These are phyloP conservation scores for Coelopa pilipes DNA, from an alignment of 2,888 invertebrate species.

Conservation along the genomic window DNA sequence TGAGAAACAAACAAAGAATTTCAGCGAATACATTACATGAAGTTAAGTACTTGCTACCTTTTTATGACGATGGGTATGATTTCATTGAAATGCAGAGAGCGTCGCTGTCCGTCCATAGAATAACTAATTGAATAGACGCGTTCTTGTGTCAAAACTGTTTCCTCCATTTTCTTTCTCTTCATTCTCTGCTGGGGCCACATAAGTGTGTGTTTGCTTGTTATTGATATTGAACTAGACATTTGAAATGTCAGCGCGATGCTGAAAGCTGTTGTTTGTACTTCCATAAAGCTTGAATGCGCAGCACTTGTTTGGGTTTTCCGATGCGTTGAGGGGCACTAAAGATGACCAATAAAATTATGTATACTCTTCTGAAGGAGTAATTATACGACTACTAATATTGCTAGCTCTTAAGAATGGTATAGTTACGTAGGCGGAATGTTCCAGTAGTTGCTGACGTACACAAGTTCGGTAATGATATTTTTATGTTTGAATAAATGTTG, in stretches of 20 bases:
- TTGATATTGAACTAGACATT: slow-evolving; percentile 19
- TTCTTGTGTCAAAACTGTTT: slow-evolving; percentile 52
- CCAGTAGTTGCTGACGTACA: too few species aligned
- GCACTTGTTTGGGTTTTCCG: background rate
- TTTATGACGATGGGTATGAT: background rate
- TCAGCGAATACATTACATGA: background rate
- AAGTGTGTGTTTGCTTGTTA: slow-evolving; percentile 2
- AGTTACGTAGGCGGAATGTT: too few species aligned
- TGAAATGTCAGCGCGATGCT: slow-evolving; percentile 4
- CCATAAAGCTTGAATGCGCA: background rate
- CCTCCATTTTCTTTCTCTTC: slow-evolving; percentile 16
- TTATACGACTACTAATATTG: too few species aligned
- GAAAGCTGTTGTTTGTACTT: background rate
- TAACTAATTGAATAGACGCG: slow-evolving; percentile 67
- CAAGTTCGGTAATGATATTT: too few species aligned
- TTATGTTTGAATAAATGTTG: too few species aligned
- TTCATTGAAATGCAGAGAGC: slow-evolving; percentile 64
- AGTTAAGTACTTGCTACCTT: background rate
- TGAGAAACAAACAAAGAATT: slow-evolving; percentile 41
- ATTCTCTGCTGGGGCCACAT: slow-evolving; percentile 5
- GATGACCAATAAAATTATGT: too few species aligned
- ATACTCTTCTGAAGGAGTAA: too few species aligned
- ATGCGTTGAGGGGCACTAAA: too few species aligned
- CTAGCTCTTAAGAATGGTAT: too few species aligned
- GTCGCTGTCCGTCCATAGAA: slow-evolving; percentile 63